Conservation (phyloP, 2,888 invertebrate species). For the Agriopis leucophaearia region DNA sequence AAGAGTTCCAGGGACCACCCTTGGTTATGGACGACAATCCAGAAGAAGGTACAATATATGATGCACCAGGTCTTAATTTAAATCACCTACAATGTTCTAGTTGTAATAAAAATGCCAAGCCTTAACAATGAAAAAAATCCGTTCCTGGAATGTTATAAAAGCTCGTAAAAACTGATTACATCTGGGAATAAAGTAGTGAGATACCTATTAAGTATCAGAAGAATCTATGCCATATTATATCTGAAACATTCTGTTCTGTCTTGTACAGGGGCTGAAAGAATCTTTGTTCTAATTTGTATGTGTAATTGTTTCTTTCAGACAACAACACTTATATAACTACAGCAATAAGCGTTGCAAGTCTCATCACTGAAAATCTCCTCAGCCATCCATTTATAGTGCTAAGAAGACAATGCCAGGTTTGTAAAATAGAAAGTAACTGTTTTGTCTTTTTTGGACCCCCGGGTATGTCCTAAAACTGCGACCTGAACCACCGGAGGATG, state of each 20-base stretch:
- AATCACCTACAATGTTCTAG: too few relatives aligned
- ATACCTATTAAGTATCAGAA: background rate
- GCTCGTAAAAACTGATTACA: background rate
- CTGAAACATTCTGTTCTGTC: background rate
- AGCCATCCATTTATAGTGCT: constrained; percentile 98
- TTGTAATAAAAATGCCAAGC: background rate
- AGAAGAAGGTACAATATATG: constrained; percentile 73
- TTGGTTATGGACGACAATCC: constrained; percentile 78
- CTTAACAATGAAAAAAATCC: background rate
- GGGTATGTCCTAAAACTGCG: too few relatives aligned
- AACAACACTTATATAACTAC: constrained; percentile 90
- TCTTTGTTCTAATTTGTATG: background rate
- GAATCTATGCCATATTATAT: background rate
- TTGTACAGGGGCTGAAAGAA: background rate
- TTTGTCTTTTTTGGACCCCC: too few relatives aligned
- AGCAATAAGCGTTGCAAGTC: constrained; percentile 93
- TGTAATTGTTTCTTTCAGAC: constrained; percentile 61
- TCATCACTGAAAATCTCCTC: constrained; percentile 95
- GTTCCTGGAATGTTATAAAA: background rate
- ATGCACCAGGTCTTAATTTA: background rate
- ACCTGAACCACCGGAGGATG: too few relatives aligned
- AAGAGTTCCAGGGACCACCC: constrained; percentile 82
- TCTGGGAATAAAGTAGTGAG: background rate
- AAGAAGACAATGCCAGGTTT: constrained; percentile 94
- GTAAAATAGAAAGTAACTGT: background rate